Base-by-base conservation (phyloP, 1,140 invertebrate genomes). In the Leptopilina clavipes region DNA sequence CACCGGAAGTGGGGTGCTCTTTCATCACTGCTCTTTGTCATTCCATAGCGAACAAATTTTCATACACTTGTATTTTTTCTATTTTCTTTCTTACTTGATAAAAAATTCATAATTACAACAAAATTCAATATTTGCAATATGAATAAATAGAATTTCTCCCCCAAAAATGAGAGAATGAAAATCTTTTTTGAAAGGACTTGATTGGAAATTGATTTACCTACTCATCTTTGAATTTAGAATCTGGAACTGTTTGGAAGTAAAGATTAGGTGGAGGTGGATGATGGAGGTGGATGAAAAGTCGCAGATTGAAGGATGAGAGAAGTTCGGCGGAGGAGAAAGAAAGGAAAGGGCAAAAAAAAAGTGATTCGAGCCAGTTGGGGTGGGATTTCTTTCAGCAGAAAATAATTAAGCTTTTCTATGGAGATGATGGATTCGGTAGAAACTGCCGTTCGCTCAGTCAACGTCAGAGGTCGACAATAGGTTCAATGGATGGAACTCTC, bases 371-470 rank as follows among this genome's bases (percentile, higher is more conserved):
- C 70, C 75, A 40, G 37, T 40, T 40, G 70, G 75, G 76, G 79
- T 75, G 79, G 80, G 76, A 81, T 88, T 89, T 90, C 88, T 90
- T 90, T 90, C 87, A 90, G 89, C 86, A 87, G 88, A 90, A 90
- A 90, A 91, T 90, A 90, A 91, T 91, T 91, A 91, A 90, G 87
- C 86, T 91, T 89, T 90, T 90, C 89, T 89, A 89, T 89, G 84
- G 88, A 89, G 86, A 91, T 89, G 89, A 89, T 89, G 88, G 86
- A 90, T 90, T 90, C 82, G 85, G 84, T 79, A 83, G 80, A 87
- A 40, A 85, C 84, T 86, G 81, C 80, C 86, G 83, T 86, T 89
- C 89, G 87, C 83, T 90, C 89, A 90, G 89, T 91, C 90, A 91
- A 91, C 85, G 89, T 91, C 90, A 89, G 84, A 89, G 86, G 85